Evolutionary conservation across 2,113 vertebrate genomes (phyloP), one percentile per base, ranked within the genome.

Genomic region (Cynocephalus volans): DNA sequence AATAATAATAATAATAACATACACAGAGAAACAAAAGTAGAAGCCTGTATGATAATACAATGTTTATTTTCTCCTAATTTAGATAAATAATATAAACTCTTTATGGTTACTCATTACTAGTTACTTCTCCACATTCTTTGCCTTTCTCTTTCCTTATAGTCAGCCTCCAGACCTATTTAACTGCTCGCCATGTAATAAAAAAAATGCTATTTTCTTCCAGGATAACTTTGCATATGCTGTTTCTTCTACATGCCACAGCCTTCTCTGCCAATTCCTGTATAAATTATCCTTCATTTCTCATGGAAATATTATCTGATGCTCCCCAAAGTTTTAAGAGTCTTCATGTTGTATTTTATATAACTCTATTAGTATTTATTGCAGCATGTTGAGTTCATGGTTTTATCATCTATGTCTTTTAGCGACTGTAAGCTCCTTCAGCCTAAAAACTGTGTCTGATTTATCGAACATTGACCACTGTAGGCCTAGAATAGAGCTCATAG

Each of bases 341-440:
- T 95, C 15, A 65, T 45, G 2, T 15, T 93, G 67, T 28, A 86
- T 96, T 90, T 76, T 79, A 13, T n/a, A 36, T 94, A 87, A 58
- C 23, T 67, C 24, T n/a, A 60, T 62, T 5, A 70, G 54, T 84
- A 81, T 84, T 58, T 81, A 65, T 23, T 36, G 50, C 23, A 60
- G 1, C 50, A 3, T 80, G 28, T 17, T 81, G 60, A 70, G 24
- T 36, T 73, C 12, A 67, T 31, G 3, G 52, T 69, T 88, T 90
- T 86, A 62, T 19, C 86, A 33, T 69, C 26, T 80, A 8, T 33
- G 21, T 67, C 52, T 54, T 88, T 95, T 60, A 94, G 12, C 36
- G 48, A 19, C 50, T 84, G 24, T 64, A 79, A 87, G 2, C 13
- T 90, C 13, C 23, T 52, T 84, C 58, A 62, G 31, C 21, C 76